Base-by-base conservation (phyloP, 2,797 vertebrate genomes). In the Sphaeramia orbicularis region DNA sequence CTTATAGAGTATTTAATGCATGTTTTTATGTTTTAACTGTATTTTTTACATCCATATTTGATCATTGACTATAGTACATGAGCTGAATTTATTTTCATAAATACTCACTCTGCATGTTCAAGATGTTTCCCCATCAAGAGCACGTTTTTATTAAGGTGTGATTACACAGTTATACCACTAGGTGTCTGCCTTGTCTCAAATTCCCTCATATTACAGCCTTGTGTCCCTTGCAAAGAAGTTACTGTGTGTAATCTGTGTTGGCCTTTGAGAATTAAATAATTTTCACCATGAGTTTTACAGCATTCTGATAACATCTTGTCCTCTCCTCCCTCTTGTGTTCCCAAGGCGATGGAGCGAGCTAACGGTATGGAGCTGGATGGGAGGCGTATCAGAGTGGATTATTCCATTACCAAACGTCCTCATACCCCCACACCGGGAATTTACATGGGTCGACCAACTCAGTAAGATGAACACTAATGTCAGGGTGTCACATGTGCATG, bases 291-390 rank as follows among this genome's bases (percentile, higher is more conserved):
- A 13, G 21, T 14, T 21, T 38, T 37, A 16, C 35, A 60, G 37
- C 56, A 53, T 40, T 56, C 41, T 43, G 57, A 43, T 47, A 56
- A 51, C 60, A 70, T 59, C 18, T 50, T 65, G 32, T 65, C 61
- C 65, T 63, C 53, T 61, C 56, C 42, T 43, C 24, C 70, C 64
- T 51, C 48, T 36, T 79, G 30, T 76, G 16, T 72, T 43, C 21
- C 78, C 15, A 32, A 97, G 96, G 96, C 96, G 2, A 96, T 97
- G 96, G 96, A 98, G 83, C 93, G 95, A 59, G 96, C 95, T 45
- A 98, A 97, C 53, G 96, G 96, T n/a, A 98, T 99, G 97, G 96
- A 98, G 75, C 88, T 98, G 76, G 96, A 98, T 24, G 96, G 96
- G 64, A 94, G 96, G 68, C 94, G 94, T 79, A 97, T 97, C 86